Percentiles rank a stretch among this genome's conserved stretches.
phyloP scores from a whole-genome alignment of 1,140 invertebrate species.

The Mizuhopecten yessoensis region DNA sequence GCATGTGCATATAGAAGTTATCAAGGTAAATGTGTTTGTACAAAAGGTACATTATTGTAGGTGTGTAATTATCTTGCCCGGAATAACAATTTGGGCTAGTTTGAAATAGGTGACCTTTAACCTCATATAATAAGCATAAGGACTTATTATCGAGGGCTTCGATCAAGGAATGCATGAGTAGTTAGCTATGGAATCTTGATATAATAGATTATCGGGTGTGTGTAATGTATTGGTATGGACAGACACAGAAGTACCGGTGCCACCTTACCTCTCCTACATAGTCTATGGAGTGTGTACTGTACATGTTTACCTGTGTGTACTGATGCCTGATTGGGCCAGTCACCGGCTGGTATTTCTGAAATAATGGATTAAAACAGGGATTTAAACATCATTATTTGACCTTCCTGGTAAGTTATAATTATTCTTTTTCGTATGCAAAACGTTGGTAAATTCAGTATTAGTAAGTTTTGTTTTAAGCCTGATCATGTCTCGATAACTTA shows the following conservation, averaged over 20 bases:
- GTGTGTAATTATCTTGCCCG: slow-evolving; percentile 7
- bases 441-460: too few species aligned
- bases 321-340: not conserved
- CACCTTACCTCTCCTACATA: not conserved
- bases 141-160: not conserved
- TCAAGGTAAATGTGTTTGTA: too few species aligned
- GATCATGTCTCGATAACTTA: too few species aligned
- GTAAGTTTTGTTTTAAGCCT: too few species aligned
- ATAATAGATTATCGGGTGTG: not conserved
- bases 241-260: not conserved
- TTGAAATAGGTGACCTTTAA: slow-evolving; percentile 33
- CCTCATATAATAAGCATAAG: slow-evolving; percentile 34
- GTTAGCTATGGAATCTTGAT: slow-evolving; percentile 38
- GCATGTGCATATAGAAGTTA: not conserved
- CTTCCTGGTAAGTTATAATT: not conserved
- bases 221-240: not conserved
- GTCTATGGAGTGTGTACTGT: not conserved
- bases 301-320: not conserved
- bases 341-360: not conserved
- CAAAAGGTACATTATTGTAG: not conserved
- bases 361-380: not conserved
- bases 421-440: not conserved
- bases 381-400: not conserved
- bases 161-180: slow-evolving; percentile 20
- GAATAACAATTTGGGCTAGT: not conserved